Base-by-base conservation (phyloP, 35 echinoderm and acorn worm species). In the Holothuria glaberrima region DNA sequence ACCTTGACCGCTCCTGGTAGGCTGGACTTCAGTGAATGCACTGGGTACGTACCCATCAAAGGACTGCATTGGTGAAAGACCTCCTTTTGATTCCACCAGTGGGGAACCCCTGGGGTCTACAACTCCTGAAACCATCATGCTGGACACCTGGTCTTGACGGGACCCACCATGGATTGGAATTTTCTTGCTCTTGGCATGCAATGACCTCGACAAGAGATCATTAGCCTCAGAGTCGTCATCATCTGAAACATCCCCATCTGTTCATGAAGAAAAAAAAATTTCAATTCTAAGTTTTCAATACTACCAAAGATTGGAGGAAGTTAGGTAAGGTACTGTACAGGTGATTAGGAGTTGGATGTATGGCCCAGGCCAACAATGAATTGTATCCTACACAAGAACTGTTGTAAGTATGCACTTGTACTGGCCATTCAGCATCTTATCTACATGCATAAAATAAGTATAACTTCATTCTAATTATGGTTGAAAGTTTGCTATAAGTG, bases 11-110 rank as follows among this genome's bases (percentile, higher is more conserved):
- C 54, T 28, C 29, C 80, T 48, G 26, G 80, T 62, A 2, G 93
- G 90, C 33, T 79, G 74, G 21, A 88, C 66, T 30, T 82, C 68
- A 17, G 89, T 80, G 57, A 80, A 94, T 0, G 93, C 93, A 50
- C 93, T 91, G 6, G 93, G 93, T 48, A 94, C 33, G 57, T 94
- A 94, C 29, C 85, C 89, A 44, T 86, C 89, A 25, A 78, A 54
- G 72, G 71, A 84, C 80, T 61, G 80, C 80, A 84, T 61, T 46
- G 80, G 56, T 32, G 80, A 61, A 5, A 84, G 80, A 9, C 57
- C 24, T 22, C 54, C 46, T 46, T 41, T 63, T 4, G 75, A 68
- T 3, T 38, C 52, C 26, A 58, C 19, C 66, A 32, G 69, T 29
- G 90, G 85, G 1, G 68, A 79, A 19, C 62, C 68, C 48, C 24